Conservation (phyloP, 64 coral and sea anemone species). For the Orbicella faveolata region DNA sequence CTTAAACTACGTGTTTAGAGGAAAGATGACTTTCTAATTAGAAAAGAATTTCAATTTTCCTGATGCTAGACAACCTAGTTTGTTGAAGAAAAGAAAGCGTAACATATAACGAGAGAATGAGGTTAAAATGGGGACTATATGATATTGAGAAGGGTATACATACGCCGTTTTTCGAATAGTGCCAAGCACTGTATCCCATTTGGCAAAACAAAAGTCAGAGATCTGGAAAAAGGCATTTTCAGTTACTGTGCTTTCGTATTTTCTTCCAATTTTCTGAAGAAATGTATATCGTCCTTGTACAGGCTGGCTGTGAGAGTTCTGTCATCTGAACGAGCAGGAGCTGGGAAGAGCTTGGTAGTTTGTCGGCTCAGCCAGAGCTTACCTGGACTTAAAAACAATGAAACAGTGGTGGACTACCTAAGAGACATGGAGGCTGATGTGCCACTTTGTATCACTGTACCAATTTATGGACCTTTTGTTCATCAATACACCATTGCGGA, state of each 20-base stretch:
- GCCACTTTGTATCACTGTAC: conserved; percentile 34
- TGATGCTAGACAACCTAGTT: no score
- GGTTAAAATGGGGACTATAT: no score
- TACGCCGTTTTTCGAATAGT: no score
- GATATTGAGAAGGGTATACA: no score
- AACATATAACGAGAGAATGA: no score
- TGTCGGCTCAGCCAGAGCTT: background rate
- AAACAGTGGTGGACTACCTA: background rate
- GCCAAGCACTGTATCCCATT: no score
- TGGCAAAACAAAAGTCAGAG: no score
- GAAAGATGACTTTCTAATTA: no score
- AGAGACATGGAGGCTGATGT: conserved; percentile 11
- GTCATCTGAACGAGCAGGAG: conserved; percentile 46
- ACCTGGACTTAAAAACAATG: conserved; percentile 23
- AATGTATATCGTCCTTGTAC: background rate
- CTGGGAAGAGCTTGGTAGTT: conserved; percentile 45
- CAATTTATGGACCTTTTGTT: conserved; percentile 69
- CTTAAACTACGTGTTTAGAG: no score
- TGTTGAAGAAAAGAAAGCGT: no score
- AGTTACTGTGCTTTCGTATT: background rate
- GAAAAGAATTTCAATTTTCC: no score
- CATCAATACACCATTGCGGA: conserved; percentile 48
- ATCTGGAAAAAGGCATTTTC: background rate
- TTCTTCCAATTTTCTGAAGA: background rate
- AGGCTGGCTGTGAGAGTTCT: conserved; percentile 53